Evolutionary conservation across 2,797 vertebrate genomes (phyloP), one percentile per base, ranked within the genome.

Genomic region (Cottoperca gobio): DNA sequence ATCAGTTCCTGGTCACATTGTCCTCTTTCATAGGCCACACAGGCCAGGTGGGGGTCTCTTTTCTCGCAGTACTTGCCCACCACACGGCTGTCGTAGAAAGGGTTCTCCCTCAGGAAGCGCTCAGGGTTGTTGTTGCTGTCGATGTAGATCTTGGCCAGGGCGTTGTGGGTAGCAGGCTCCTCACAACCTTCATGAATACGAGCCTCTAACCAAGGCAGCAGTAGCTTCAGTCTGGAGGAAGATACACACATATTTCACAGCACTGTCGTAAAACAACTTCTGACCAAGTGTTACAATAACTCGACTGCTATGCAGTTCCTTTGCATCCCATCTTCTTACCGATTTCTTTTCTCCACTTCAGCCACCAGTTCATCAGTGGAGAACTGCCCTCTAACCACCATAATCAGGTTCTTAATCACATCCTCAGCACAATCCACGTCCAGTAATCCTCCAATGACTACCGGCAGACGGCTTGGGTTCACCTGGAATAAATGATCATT

Each of bases 61-160:
- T 98, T 99, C 86, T 99, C 98, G 69, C 97, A 99, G n/a, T 97
- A 99, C 81, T 95, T 97, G 72, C 97, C 97, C 70, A 99, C 97
- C 50, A 99, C 96, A 0, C 95, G 92, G 88, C 97, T 99, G 91
- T 99, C 96, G 1, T 99, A 98, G 86, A 82, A 97, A 6, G 96
- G 94, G 78, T 99, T 98, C 86, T 98, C 97, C 48, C 96, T 92
- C 78, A 99, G 91, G 87, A 99, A 99, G 33, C 95, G 95, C 86
- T 98, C 97, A 0, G 97, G 96, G 83, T 96, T 98, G 87, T 97
- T 97, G 91, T 97, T 98, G 94, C 96, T 98, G 94, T 98, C 97
- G 1, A 98, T 97, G 93, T 97, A 99, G 85, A 98, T 98, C 89
- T 99, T 99, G 50, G 98, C 97, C 84, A 99, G 87, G 21, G 97